Conservation (phyloP, 2,113 vertebrate species). For the Mesitornis unicolor region DNA sequence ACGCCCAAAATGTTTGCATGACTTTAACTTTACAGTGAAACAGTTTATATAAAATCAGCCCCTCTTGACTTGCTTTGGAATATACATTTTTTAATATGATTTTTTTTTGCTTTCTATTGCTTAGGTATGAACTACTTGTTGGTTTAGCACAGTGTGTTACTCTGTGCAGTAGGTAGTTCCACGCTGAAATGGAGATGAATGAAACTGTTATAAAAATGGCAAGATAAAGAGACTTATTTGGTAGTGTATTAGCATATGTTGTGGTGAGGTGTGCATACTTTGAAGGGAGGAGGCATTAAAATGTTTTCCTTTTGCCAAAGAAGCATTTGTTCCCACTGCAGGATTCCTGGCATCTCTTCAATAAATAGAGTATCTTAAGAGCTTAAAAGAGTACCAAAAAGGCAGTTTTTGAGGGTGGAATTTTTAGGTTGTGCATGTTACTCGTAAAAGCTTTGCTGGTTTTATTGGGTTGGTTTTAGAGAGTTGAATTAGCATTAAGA, state of each 20-base stretch:
- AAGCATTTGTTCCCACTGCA: slow-evolving; percentile 56
- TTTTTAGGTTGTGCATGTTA: slow-evolving; percentile 32
- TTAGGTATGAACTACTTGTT: not conserved
- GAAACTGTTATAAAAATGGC: slow-evolving; percentile 54
- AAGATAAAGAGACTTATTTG: slow-evolving; percentile 60
- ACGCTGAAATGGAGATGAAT: slow-evolving; percentile 37
- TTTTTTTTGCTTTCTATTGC: not conserved
- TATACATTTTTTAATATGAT: not conserved
- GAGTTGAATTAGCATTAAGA: slow-evolving; percentile 67
- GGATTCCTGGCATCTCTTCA: slow-evolving; percentile 39
- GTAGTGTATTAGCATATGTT: slow-evolving; percentile 34
- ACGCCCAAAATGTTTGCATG: not conserved
- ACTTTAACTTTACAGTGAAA: not conserved
- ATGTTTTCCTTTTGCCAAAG: slow-evolving; percentile 57
- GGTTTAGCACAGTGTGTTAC: not conserved
- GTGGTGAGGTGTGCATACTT: slow-evolving; percentile 49
- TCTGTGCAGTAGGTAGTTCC: slow-evolving; percentile 23
- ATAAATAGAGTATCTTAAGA: slow-evolving; percentile 34
- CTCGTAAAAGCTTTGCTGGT: slow-evolving; percentile 37
- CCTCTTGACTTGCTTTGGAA: not conserved
- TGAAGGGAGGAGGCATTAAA: slow-evolving; percentile 49
- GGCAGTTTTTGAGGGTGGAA: slow-evolving; percentile 22
- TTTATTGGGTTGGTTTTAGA: slow-evolving; percentile 40
- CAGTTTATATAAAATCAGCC: not conserved
- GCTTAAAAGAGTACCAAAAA: slow-evolving; percentile 46